Percentiles rank a stretch among this genome's conserved stretches.
phyloP scores from a whole-genome alignment of 2,113 vertebrate genomes.

The Felis catus region DNA sequence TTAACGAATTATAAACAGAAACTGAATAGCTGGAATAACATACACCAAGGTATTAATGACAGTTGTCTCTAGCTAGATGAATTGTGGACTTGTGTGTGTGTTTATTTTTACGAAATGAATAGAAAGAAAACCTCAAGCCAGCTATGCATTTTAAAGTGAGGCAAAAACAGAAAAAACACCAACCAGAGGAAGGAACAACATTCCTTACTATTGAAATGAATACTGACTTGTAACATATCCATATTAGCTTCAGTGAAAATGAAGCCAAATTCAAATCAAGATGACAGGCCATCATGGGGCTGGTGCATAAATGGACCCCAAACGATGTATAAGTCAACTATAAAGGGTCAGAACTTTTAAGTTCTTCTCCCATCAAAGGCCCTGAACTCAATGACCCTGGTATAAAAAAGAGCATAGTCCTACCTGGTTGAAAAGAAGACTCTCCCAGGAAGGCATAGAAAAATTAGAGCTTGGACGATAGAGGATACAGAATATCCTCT shows the following conservation, averaged over 20 bases:
- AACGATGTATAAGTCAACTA: background rate
- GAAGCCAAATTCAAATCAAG: slow-evolving; percentile 5
- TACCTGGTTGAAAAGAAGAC: background rate
- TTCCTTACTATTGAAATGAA: slow-evolving; percentile 29
- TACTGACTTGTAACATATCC: slow-evolving; percentile 12
- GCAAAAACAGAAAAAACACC: slow-evolving; percentile 35
- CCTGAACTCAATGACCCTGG: background rate
- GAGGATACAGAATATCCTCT: background rate
- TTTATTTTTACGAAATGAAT: slow-evolving; percentile 33
- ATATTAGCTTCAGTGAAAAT: background rate
- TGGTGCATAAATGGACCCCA: background rate
- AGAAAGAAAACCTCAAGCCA: slow-evolving; percentile 39
- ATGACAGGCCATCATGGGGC: background rate
- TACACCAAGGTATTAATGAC: background rate
- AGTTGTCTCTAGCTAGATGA: slow-evolving; percentile 1
- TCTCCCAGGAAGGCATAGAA: slow-evolving; percentile 9
- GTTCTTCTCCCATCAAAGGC: slow-evolving; percentile 15
- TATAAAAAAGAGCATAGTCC: slow-evolving; percentile 10
- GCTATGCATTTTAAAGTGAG: background rate
- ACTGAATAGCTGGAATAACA: slow-evolving; percentile 16
- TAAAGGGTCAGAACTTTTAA: slow-evolving; percentile 7
- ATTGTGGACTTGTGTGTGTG: background rate
- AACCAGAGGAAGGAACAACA: slow-evolving; percentile 18
- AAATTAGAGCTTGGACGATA: slow-evolving; percentile 9
- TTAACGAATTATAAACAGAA: slow-evolving; percentile 36